Conservation (phyloP, 2,888 invertebrate genomes). For the Melanostoma mellinum region DNA sequence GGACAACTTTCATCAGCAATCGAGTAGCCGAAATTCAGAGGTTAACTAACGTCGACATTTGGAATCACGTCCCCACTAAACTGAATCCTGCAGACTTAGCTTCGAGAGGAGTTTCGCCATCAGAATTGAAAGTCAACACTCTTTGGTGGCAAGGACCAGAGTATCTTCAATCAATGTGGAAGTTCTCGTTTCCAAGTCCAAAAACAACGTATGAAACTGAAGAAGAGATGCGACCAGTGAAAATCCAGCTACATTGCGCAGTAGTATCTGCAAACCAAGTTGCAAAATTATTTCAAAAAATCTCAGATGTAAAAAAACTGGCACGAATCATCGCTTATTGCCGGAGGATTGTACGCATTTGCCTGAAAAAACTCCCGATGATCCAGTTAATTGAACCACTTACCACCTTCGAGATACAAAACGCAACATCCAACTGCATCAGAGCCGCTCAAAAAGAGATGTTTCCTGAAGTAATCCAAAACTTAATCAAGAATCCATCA, state of each 20-base stretch:
- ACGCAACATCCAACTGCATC: neutral
- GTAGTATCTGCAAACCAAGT: neutral
- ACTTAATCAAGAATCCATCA: neutral
- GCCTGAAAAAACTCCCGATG: neutral
- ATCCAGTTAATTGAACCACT: neutral
- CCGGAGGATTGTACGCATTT: neutral
- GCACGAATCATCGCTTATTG: slow-evolving; percentile 15
- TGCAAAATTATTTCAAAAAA: slow-evolving; percentile 2
- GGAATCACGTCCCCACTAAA: too few species aligned
- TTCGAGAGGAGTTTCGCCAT: too few species aligned
- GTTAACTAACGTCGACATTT: neutral
- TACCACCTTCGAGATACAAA: too few species aligned
- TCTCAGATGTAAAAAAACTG: slow-evolving; percentile 6
- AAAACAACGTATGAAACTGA: slow-evolving; percentile 9
- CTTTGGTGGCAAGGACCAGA: slow-evolving; percentile 47
- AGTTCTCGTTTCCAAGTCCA: slow-evolving; percentile 3
- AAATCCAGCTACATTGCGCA: slow-evolving; percentile 4
- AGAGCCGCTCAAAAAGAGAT: slow-evolving; percentile 13
- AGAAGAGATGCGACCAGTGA: slow-evolving; percentile 15
- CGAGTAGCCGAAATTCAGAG: slow-evolving; percentile 2
- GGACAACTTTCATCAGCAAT: neutral
- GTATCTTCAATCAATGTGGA: neutral
- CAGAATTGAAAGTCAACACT: neutral
- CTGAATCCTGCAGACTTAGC: too few species aligned
- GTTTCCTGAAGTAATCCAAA: slow-evolving; percentile 17